Evolutionary conservation across 2,113 vertebrate species (phyloP).

Genomic region (Eira barbara): DNA sequence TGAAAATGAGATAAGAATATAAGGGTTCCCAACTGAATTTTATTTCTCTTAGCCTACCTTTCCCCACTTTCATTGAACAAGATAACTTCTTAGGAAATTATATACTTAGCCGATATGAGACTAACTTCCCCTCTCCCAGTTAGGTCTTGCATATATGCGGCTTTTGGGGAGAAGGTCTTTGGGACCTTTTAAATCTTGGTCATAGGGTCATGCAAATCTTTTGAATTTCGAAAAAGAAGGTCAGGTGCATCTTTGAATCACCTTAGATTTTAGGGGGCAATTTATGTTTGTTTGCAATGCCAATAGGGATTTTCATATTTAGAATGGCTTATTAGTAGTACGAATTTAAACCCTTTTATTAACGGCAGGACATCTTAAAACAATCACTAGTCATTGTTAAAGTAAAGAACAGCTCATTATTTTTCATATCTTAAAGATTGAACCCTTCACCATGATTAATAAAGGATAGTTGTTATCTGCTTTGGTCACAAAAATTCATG

Average conservation of each 20-base stretch:
- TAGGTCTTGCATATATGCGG: conserved; percentile 4
- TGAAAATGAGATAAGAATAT: neutral
- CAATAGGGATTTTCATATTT: conserved; percentile 24
- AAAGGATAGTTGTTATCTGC: conserved; percentile 89
- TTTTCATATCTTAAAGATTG: conserved; percentile 81
- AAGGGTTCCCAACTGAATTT: neutral
- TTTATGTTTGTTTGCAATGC: conserved; percentile 11
- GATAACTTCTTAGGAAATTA: conserved; percentile 30
- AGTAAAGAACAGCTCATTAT: conserved; percentile 75
- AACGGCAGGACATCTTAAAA: conserved; percentile 64
- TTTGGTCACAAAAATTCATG: conserved; percentile 89
- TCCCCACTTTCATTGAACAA: neutral
- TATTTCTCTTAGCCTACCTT: neutral
- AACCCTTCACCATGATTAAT: conserved; percentile 90
- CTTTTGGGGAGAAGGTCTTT: neutral
- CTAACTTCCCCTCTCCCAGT: neutral
- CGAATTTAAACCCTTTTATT: conserved; percentile 68
- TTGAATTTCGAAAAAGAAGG: neutral
- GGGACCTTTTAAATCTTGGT: neutral
- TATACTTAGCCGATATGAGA: neutral
- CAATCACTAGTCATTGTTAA: conserved; percentile 69
- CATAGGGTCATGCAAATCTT: neutral
- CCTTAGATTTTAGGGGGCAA: neutral
- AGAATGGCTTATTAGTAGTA: conserved; percentile 54
- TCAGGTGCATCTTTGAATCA: neutral